Evolutionary conservation across 2,113 vertebrate species (phyloP).

Genomic region (Excalfactoria chinensis): DNA sequence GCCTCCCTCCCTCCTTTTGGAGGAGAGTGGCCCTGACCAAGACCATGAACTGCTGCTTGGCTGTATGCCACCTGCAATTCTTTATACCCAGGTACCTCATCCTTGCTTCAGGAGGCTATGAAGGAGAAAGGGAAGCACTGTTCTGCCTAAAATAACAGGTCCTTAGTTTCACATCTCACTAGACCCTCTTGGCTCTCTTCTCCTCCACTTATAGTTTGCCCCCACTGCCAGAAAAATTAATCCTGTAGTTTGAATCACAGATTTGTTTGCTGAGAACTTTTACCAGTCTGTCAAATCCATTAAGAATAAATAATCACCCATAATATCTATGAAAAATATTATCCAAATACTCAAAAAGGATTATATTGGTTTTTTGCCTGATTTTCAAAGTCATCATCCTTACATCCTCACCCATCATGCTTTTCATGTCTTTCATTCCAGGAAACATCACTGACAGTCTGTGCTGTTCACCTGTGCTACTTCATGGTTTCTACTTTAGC

Average conservation of each 20-base stretch:
- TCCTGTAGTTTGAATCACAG: not conserved
- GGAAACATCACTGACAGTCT: not conserved
- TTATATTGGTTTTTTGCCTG: not conserved
- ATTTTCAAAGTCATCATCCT: not conserved
- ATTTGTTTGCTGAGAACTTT: fast-evolving
- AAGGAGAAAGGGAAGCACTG: not conserved
- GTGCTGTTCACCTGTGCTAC: not conserved
- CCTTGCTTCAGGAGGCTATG: not conserved
- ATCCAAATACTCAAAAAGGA: not conserved
- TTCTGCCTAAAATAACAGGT: not conserved
- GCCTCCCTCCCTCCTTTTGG: not conserved
- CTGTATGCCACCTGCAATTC: not conserved
- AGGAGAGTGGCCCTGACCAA: not conserved
- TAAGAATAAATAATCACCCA: not conserved
- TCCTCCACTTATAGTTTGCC: not conserved
- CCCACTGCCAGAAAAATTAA: not conserved
- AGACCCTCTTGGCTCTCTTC: not conserved
- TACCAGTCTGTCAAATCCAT: not conserved
- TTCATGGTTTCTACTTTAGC: not conserved
- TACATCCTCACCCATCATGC: not conserved
- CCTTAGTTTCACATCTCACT: not conserved
- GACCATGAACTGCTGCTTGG: not conserved
- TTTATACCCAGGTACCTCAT: not conserved
- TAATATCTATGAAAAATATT: not conserved
- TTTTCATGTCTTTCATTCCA: not conserved